Evolutionary conservation across 2,797 vertebrate species (phyloP).

Genomic region (Acropternis orthonyx): DNA sequence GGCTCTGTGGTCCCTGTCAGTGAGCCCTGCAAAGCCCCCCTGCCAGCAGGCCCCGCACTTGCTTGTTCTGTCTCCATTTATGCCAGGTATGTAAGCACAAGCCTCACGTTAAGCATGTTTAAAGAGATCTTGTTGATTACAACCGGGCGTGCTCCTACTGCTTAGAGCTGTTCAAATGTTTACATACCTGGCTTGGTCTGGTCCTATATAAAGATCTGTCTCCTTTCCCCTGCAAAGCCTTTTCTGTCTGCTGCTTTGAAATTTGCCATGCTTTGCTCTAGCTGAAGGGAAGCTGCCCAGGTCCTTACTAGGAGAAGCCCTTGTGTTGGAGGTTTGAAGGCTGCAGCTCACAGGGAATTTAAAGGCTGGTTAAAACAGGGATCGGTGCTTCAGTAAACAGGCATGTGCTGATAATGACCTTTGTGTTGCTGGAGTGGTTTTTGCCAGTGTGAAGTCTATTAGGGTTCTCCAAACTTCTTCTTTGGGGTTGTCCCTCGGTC

Average conservation of each 20-base stretch:
- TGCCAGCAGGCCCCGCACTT: background rate
- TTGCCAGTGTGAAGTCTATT: background rate
- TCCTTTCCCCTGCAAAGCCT: background rate
- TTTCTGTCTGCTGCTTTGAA: conserved; percentile 50
- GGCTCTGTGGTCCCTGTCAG: accelerated
- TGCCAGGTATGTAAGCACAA: conserved; percentile 57
- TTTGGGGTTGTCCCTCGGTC: background rate
- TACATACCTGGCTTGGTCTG: conserved; percentile 42
- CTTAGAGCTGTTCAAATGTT: conserved; percentile 51
- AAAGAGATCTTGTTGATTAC: conserved; percentile 52
- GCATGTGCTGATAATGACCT: background rate
- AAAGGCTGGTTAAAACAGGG: background rate
- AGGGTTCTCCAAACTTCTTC: background rate
- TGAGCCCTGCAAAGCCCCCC: background rate
- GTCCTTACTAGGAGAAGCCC: conserved; percentile 44
- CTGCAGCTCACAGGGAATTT: background rate
- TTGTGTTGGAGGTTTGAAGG: background rate
- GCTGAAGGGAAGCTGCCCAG: background rate
- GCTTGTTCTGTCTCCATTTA: conserved; percentile 10
- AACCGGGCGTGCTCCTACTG: background rate
- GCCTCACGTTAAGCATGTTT: conserved; percentile 9
- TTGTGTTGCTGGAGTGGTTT: background rate
- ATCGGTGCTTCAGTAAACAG: background rate
- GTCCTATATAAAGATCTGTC: conserved; percentile 45
- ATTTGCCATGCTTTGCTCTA: conserved; percentile 19